Percentiles rank a stretch among this genome's conserved stretches.
phyloP scores from a whole-genome alignment of 2,113 vertebrate species.

The Gadus macrocephalus region DNA sequence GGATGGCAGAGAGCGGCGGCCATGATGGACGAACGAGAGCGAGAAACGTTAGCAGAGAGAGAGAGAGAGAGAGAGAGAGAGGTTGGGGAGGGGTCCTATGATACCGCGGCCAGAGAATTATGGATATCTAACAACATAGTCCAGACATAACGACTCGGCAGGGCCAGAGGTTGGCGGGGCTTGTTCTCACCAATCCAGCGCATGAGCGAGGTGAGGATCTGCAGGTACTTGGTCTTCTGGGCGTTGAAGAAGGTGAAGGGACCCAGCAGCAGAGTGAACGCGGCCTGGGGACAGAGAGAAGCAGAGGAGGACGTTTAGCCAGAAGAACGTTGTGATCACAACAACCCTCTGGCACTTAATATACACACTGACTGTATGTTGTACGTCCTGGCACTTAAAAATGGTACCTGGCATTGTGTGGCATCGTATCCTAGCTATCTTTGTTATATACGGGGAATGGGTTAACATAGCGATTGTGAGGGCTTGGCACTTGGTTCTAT shows the following conservation, averaged over 20 bases:
- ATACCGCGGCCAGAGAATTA: background rate
- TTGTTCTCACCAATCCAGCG: conserved; percentile 92
- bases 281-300: conserved; percentile 64
- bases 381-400: too few relatives aligned
- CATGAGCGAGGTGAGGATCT: conserved; percentile 95
- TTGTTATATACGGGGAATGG: too few relatives aligned
- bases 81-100: background rate
- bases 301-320: background rate
- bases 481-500: too few relatives aligned
- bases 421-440: too few relatives aligned
- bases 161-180: background rate
- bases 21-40: conserved; percentile 56
- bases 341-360: too few relatives aligned
- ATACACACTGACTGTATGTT: too few relatives aligned
- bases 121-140: background rate
- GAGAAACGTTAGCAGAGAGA: conserved; percentile 11
- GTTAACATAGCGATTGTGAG: too few relatives aligned
- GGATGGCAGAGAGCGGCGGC: conserved; percentile 55
- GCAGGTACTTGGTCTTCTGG: conserved; percentile 98
- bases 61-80: background rate
- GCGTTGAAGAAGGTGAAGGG: conserved; percentile 97
- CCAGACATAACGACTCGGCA: background rate
- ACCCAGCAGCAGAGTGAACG: conserved; percentile 86
- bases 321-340: too few relatives aligned
- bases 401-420: too few relatives aligned